These are phyloP conservation scores for Chionis minor DNA, from an alignment of 2,113 vertebrate species.

Conservation along the genomic window DNA sequence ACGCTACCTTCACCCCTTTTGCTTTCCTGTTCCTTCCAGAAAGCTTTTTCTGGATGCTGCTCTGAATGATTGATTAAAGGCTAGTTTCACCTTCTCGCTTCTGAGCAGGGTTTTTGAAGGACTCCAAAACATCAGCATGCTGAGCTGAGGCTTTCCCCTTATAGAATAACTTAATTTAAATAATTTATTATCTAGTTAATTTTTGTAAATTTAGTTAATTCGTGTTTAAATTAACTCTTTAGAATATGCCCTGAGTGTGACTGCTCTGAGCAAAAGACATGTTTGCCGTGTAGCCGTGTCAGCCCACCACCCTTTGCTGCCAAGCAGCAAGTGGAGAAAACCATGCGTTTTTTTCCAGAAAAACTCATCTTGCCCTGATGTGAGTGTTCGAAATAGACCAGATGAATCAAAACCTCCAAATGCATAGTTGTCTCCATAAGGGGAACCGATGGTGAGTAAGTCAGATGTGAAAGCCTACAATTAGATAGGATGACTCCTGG, in stretches of 20 bases:
- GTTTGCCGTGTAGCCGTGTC: fast-evolving
- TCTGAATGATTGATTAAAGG: too few species aligned
- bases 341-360: background rate
- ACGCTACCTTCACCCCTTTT: fast-evolving
- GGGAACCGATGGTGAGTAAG: background rate
- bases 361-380: background rate
- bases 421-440: background rate
- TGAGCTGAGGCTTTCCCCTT: background rate
- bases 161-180: background rate
- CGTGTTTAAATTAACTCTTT: background rate
- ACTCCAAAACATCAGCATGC: background rate
- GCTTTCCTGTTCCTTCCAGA: background rate
- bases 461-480: background rate
- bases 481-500: background rate
- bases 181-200: background rate
- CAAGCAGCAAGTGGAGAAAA: background rate
- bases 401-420: background rate
- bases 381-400: background rate
- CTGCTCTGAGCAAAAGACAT: background rate
- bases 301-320: fast-evolving
- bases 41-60: background rate
- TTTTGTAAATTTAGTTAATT: background rate
- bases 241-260: fast-evolving
- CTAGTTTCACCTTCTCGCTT: background rate
- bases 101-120: background rate